Percentiles rank a stretch among this genome's conserved stretches.
Conservation (phyloP, 2,888 invertebrate species). For the Atherix ibis region DNA sequence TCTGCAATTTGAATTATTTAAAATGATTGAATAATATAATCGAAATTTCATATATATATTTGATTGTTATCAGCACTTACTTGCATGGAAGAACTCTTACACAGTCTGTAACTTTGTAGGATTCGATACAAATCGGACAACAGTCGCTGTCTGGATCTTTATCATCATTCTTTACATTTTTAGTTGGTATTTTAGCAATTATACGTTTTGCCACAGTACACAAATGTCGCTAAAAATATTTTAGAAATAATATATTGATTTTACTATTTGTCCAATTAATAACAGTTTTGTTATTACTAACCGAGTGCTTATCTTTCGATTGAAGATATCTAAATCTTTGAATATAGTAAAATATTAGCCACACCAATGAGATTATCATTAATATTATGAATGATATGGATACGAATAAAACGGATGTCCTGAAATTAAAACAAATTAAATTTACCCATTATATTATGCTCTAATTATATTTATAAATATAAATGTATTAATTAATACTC, state of each 20-base stretch:
- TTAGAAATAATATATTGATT: conserved; percentile 5
- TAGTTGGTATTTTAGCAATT: conserved; percentile 81
- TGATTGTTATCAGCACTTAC: conserved; percentile 48
- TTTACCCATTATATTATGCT: too few relatives aligned
- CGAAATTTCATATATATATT: not conserved
- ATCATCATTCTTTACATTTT: conserved; percentile 72
- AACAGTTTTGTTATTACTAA: conserved; percentile 35
- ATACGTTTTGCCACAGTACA: conserved; percentile 90
- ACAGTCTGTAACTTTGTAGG: conserved; percentile 74
- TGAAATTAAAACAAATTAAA: conserved; percentile 31
- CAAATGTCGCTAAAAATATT: conserved; percentile 56
- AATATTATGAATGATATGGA: conserved; percentile 90
- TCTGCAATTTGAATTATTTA: conserved; percentile 36
- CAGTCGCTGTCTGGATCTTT: conserved; percentile 78
- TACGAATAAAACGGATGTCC: conserved; percentile 86
- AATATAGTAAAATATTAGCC: conserved; percentile 93
- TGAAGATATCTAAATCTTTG: conserved; percentile 88
- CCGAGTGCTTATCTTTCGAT: conserved; percentile 85
- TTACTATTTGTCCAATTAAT: conserved; percentile 1
- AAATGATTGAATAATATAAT: not conserved
- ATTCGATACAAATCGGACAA: conserved; percentile 91
- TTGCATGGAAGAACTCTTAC: conserved; percentile 82
- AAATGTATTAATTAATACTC: too few relatives aligned
- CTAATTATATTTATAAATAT: too few relatives aligned
- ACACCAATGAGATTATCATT: conserved; percentile 87